These are phyloP conservation scores for Tetragonisca angustula DNA, from an alignment of 2,888 invertebrate genomes.

Conservation along the genomic window DNA sequence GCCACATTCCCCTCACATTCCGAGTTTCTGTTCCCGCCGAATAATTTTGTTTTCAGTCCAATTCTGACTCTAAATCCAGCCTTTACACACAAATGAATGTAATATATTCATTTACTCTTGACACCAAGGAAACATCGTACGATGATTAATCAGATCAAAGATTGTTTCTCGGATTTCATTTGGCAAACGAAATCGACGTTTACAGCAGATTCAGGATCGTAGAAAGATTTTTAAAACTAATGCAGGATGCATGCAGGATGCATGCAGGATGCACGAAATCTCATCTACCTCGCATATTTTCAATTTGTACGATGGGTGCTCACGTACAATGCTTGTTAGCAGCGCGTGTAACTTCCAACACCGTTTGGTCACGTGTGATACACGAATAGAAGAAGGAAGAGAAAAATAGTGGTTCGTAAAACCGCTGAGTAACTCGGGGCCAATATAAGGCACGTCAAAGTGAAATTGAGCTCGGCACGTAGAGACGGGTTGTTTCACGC, in stretches of 20 bases:
- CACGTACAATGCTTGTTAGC: not conserved
- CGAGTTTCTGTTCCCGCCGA: not conserved
- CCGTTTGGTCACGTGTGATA: not conserved
- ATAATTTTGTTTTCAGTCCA: not conserved
- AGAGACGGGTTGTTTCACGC: slow-evolving; percentile 55
- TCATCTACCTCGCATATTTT: not conserved
- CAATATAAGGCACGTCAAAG: slow-evolving; percentile 67
- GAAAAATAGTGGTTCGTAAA: slow-evolving; percentile 60
- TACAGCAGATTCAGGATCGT: too few species aligned
- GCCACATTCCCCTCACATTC: not conserved
- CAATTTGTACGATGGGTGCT: not conserved
- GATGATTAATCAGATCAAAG: not conserved
- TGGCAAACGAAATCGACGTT: too few species aligned
- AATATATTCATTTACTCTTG: not conserved
- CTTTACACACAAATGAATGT: too few species aligned
- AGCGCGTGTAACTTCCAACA: not conserved
- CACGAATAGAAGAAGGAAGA: slow-evolving; percentile 13
- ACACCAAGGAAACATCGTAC: not conserved
- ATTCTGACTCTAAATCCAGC: not conserved
- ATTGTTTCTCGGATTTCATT: too few species aligned
- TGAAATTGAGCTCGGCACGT: slow-evolving; percentile 64
- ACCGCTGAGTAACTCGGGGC: slow-evolving; percentile 63
- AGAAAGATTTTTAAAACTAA: too few species aligned
- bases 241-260: too few species aligned
- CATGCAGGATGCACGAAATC: not conserved